These are phyloP conservation scores for Orcinus orca DNA, from an alignment of 2,113 vertebrate genomes.

Conservation along the genomic window DNA sequence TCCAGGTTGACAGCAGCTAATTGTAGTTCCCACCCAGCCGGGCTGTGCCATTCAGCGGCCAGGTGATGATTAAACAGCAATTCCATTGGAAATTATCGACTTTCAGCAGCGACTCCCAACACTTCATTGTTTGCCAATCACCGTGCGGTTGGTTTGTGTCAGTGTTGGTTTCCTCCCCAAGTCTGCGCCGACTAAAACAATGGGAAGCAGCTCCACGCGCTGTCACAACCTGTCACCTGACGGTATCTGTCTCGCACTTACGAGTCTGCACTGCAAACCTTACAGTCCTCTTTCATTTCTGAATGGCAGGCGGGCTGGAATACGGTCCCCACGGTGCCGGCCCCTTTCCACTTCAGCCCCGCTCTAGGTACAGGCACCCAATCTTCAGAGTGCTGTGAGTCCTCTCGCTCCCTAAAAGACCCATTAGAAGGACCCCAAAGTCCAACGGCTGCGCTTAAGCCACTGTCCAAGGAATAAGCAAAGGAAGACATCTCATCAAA, in stretches of 20 bases:
- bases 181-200: background rate
- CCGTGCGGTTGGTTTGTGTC: background rate
- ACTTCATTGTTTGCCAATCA: slow-evolving; percentile 6
- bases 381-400: accelerated
- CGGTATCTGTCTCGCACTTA: background rate
- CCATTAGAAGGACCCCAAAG: background rate
- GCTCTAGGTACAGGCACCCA: accelerated
- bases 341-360: background rate
- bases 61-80: background rate
- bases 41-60: background rate
- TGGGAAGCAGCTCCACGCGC: accelerated
- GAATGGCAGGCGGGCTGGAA: background rate
- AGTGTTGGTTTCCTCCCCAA: background rate
- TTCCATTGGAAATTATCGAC: slow-evolving; percentile 43
- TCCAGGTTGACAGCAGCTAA: background rate
- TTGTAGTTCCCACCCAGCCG: background rate
- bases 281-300: background rate
- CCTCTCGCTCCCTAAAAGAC: background rate
- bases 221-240: background rate
- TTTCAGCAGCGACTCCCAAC: background rate
- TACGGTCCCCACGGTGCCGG: accelerated
- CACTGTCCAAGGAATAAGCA: background rate
- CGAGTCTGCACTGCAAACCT: background rate
- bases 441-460: background rate
- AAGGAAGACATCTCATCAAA: background rate